Percentiles rank a stretch among this genome's conserved stretches.
Conservation (phyloP, 2,888 invertebrate species). For the Melanophora roralis region DNA sequence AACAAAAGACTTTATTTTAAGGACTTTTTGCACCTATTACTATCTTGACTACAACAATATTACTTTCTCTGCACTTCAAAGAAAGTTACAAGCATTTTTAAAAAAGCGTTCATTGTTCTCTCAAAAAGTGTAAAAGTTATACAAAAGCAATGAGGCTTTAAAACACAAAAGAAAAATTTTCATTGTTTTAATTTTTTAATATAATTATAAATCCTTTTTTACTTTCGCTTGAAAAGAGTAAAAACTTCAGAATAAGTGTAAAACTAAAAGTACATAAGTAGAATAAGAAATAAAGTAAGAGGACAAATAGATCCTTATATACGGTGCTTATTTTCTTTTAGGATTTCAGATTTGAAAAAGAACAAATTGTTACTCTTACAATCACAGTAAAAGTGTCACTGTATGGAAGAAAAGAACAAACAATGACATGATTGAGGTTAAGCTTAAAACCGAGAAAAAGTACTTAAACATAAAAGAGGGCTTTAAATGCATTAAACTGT, state of each 20-base stretch:
- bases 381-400: neutral
- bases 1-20: slow-evolving; percentile 12
- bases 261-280: neutral
- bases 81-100: neutral
- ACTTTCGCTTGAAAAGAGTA: too few species aligned
- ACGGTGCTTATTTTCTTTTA: neutral
- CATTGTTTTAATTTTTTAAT: slow-evolving; percentile 19
- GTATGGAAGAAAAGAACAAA: slow-evolving; percentile 11
- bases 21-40: neutral
- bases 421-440: slow-evolving; percentile 51
- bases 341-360: neutral
- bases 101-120: neutral
- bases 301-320: slow-evolving; percentile 3
- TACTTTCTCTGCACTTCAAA: slow-evolving; percentile 10
- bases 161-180: slow-evolving; percentile 15
- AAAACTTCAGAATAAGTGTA: neutral
- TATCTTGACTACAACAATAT: slow-evolving; percentile 7
- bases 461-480: slow-evolving; percentile 12
- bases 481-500: slow-evolving; percentile 47
- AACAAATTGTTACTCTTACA: neutral
- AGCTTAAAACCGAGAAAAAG: slow-evolving; percentile 7
- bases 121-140: slow-evolving; percentile 24
- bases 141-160: neutral
- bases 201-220: neutral
- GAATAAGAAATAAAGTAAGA: neutral